These are phyloP conservation scores for Bicyclus anynana DNA, from an alignment of 1,140 invertebrate genomes.

Conservation along the genomic window DNA sequence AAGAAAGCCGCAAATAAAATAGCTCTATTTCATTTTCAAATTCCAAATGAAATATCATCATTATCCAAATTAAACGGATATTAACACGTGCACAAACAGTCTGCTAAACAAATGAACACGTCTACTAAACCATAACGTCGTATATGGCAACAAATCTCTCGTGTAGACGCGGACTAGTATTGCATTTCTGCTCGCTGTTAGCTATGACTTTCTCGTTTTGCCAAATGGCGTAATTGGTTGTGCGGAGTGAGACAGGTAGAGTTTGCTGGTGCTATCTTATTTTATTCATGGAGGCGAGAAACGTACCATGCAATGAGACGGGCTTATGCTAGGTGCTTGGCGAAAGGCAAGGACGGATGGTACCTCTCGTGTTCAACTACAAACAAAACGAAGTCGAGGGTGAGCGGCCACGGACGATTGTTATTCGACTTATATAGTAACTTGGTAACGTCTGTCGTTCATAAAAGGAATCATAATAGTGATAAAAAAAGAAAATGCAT, in stretches of 20 bases:
- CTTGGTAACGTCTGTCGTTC: slow-evolving; percentile 51
- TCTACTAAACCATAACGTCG: slow-evolving; percentile 38
- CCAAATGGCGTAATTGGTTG: slow-evolving; percentile 23
- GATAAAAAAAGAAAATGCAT: slow-evolving; percentile 58
- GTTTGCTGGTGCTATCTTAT: slow-evolving; percentile 52
- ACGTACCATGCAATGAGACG: slow-evolving; percentile 42
- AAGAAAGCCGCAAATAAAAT: background rate
- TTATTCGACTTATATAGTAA: slow-evolving; percentile 64
- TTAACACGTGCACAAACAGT: slow-evolving; percentile 53
- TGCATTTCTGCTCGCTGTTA: slow-evolving; percentile 47
- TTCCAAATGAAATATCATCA: slow-evolving; percentile 40
- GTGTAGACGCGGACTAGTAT: slow-evolving; percentile 57
- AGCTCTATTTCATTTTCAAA: background rate
- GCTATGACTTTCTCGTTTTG: slow-evolving; percentile 41
- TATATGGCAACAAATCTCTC: slow-evolving; percentile 53
- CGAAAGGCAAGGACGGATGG: slow-evolving; percentile 46
- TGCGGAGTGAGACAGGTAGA: slow-evolving; percentile 50
- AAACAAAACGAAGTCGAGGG: slow-evolving; percentile 53
- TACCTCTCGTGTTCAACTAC: slow-evolving; percentile 47
- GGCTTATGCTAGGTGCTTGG: slow-evolving; percentile 34
- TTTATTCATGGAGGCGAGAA: slow-evolving; percentile 66
- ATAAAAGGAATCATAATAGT: slow-evolving; percentile 57
- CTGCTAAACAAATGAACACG: slow-evolving; percentile 50
- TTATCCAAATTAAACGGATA: slow-evolving; percentile 61
- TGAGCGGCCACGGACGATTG: slow-evolving; percentile 61